Base-by-base conservation (phyloP, 2,888 invertebrate genomes). In the Mellilla xanthometata region DNA sequence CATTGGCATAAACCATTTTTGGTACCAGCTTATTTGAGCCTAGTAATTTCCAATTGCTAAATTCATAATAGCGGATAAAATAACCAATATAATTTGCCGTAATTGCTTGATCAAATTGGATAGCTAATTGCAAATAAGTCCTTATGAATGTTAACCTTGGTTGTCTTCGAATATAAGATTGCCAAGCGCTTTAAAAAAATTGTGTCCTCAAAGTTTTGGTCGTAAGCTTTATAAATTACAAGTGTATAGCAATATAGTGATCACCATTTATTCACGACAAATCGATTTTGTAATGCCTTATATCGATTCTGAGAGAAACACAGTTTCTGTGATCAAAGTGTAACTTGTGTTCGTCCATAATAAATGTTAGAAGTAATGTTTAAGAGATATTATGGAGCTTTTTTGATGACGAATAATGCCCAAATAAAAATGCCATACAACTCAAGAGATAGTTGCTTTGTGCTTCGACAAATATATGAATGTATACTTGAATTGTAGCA, bases 201-300 rank as follows among this genome's bases (percentile, higher is more conserved):
- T 4, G 24, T 24, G 24, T n/a, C 24, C 6, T 19, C 8, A 24
- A n/a, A 24, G 35, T 31, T 6, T 6, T 30, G 28, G 29, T 36
- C 24, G 11, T 30, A 35, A 49, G 32, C 32, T 47, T 52, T 52
- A 43, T 45, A 49, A 55, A 55, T 39, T 8, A 26, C 4, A 23
- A 3, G 60, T 56, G 56, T 35, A 52, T 28, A 23, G 63, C 78
- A 77, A 72, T 74, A 75, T 73, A 78, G 73, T 74, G 60, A 72
- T 76, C 80, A 81, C 75, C 80, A 81, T 81, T 79, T 77, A 65
- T 71, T 65, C 58, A 52, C 61, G 67, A 56, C 39, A 31, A 42
- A 34, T 50, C 34, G 32, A 47, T 65, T 62, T 62, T 47, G 68
- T 54, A 67, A 70, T 54, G n/a, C n/a, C n/a, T n/a, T 39, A 39